These are phyloP conservation scores for Potamilus streckersoni DNA, from an alignment of 1,140 invertebrate genomes.

Conservation along the genomic window DNA sequence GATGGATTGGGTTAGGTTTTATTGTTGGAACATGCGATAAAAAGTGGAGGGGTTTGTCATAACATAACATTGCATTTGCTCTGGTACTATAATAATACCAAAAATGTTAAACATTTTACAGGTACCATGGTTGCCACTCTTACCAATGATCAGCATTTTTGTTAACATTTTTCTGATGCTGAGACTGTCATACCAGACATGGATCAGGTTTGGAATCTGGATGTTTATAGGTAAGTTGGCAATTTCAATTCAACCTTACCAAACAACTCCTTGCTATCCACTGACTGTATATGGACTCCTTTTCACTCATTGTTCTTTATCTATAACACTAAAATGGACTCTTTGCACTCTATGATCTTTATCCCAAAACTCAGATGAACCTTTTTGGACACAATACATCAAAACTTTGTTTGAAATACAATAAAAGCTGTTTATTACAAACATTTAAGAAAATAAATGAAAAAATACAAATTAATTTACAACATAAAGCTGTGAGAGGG, in stretches of 20 bases:
- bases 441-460: too few relatives aligned
- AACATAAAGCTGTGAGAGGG: too few relatives aligned
- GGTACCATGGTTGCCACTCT: constrained; percentile 85
- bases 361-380: neutral
- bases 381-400: neutral
- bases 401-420: too few relatives aligned
- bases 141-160: constrained; percentile 84
- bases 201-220: constrained; percentile 74
- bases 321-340: neutral
- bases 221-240: constrained; percentile 46
- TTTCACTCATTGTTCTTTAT: neutral
- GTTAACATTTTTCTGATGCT: constrained; percentile 91
- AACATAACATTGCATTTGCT: too few relatives aligned
- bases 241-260: neutral
- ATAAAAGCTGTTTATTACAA: too few relatives aligned
- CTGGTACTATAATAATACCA: constrained; percentile 25
- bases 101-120: constrained; percentile 61
- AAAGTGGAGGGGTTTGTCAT: too few relatives aligned
- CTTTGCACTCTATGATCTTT: neutral
- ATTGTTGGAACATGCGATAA: too few relatives aligned
- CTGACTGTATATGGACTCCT: too few relatives aligned
- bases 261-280: neutral
- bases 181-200: constrained; percentile 83
- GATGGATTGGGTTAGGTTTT: too few relatives aligned
- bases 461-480: too few relatives aligned